Evolutionary conservation across 2,113 vertebrate genomes (phyloP), one percentile per base, ranked within the genome.

Genomic region (Falco punctatus): DNA sequence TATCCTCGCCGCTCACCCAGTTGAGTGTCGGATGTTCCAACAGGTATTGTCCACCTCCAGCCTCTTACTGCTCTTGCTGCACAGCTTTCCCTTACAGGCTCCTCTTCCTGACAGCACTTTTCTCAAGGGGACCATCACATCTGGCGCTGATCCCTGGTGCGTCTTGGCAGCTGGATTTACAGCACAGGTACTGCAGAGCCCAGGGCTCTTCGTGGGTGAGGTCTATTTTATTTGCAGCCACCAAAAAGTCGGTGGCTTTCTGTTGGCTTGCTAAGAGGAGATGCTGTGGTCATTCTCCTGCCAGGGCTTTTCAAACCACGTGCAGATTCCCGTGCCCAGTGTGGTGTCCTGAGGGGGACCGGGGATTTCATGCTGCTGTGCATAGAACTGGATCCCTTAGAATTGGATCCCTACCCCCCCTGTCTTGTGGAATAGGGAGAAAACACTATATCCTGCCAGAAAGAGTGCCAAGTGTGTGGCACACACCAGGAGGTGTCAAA

Each of bases 91-190:
- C 26, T 10, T 15, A 13, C 27, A 75, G 33, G 61, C 9, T 20
- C 20, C 44, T 74, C 48, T 8, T 16, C 23, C 35, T 27, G 11
- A 4, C 13, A 72, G 19, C 3, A 2, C 24, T 57, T 33, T 66
- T 71, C 65, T 79, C 3, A 1, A 79, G 57, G 12, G 51, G 55
- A 78, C 13, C 5, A 26, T 49, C 55, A 30, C 64, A 48, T 11
- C 71, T 70, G 42, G 17, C 2, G 6, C 16, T 7, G 40, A 40
- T 65, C 38, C 18, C 10, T 0, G 0, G 3, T 0, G 5, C 23
- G 32, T 54, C 35, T 44, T 33, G 6, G 35, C 57, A 38, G 33
- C 54, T 86, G 79, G 21, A 58, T 90, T 81, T 90, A 55, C 67
- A 75, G 17, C 2, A 4, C 38, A 40, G 70, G 54, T 40, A 27